Evolutionary conservation across 2,797 vertebrate genomes (phyloP).

Genomic region (Nasua narica): DNA sequence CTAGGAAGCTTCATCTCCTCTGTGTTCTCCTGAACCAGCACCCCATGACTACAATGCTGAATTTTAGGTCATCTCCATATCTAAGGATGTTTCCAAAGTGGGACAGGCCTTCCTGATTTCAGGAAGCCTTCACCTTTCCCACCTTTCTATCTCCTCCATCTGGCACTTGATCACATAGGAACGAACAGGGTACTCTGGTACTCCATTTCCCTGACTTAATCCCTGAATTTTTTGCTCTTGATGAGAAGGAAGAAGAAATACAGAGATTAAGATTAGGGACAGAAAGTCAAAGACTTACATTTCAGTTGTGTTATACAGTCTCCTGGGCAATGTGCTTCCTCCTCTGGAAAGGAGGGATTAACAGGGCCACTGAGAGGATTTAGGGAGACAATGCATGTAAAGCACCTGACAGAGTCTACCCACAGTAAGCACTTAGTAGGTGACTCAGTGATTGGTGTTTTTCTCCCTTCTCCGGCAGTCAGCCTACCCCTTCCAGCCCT

Average conservation of each 20-base stretch:
- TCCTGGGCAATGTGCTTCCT: neutral
- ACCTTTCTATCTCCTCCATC: neutral
- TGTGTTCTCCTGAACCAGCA: neutral
- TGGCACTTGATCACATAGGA: neutral
- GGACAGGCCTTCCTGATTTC: neutral
- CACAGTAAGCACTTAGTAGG: neutral
- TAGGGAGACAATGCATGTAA: neutral
- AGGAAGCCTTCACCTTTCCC: neutral
- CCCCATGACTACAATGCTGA: neutral
- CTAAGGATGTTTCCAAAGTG: neutral
- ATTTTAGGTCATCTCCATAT: neutral
- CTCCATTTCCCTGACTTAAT: neutral
- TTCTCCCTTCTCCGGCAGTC: neutral
- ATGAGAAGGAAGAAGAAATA: conserved; percentile 15
- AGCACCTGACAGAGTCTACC: neutral
- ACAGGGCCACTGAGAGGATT: neutral
- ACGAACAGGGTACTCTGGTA: neutral
- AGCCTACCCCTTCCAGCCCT: neutral
- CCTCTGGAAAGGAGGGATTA: neutral
- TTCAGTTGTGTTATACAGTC: neutral
- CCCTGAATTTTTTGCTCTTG: neutral
- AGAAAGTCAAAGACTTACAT: neutral
- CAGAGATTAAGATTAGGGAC: neutral
- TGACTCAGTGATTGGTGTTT: neutral
- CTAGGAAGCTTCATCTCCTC: neutral